phyloP scores from a whole-genome alignment of 2,888 invertebrate genomes.

The Didymodactylos carnosus region DNA sequence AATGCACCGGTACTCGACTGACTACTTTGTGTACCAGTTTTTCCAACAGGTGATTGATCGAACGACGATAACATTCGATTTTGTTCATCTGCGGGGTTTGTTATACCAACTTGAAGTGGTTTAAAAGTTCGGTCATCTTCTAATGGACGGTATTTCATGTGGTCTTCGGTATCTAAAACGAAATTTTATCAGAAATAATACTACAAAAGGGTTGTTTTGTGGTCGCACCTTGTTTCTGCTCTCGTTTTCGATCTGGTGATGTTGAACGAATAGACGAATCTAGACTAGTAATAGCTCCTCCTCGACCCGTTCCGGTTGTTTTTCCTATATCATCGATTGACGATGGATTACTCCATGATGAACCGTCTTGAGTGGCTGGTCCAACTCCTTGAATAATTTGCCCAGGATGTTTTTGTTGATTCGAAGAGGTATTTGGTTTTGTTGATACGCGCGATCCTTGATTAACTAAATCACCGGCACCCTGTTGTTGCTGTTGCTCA shows the following conservation, averaged over 20 bases:
- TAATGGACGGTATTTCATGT: not conserved
- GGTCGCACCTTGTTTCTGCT: not conserved
- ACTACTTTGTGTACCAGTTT: not conserved
- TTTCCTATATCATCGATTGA: too few species aligned
- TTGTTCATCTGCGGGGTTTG: not conserved
- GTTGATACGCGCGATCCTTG: not conserved
- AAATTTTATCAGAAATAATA: not conserved
- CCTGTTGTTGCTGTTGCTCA: not conserved
- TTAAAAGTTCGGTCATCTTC: not conserved
- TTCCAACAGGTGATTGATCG: too few species aligned
- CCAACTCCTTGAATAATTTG: not conserved
- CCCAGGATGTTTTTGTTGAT: too few species aligned
- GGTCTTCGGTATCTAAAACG: not conserved
- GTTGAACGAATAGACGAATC: not conserved
- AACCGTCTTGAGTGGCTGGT: not conserved
- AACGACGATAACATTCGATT: too few species aligned
- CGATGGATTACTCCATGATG: not conserved
- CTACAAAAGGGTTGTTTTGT: not conserved
- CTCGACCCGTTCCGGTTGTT: not conserved
- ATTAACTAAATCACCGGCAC: not conserved
- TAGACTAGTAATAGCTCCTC: not conserved
- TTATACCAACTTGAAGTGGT: not conserved
- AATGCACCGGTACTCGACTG: too few species aligned
- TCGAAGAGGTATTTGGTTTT: too few species aligned
- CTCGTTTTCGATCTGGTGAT: not conserved